Percentiles rank a stretch among this genome's conserved stretches.
Conservation (phyloP, 23 tunicate genomes). For the Ascidia mentula region DNA sequence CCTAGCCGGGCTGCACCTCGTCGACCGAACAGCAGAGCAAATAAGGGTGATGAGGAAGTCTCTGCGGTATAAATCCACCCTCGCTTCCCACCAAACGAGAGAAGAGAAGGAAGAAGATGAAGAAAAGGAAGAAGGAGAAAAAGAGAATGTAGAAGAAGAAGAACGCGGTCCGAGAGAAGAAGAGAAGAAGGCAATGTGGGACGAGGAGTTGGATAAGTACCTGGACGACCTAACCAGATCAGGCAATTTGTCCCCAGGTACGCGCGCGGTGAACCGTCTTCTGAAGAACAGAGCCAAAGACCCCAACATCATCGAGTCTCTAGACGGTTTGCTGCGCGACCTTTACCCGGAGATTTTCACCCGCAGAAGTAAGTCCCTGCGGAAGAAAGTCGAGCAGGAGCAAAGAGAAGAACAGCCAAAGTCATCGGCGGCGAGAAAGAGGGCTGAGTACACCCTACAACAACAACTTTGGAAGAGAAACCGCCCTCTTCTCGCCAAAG, state of each 20-base stretch:
- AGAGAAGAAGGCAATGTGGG: background rate
- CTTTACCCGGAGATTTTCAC: background rate
- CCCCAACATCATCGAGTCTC: background rate
- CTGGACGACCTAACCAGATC: background rate
- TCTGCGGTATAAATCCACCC: constrained; percentile 7
- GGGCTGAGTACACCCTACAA: constrained; percentile 3
- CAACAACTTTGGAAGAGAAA: background rate
- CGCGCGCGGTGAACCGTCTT: background rate
- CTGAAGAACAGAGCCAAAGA: background rate
- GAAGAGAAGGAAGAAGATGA: too few species aligned
- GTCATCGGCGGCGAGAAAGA: background rate
- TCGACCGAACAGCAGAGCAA: constrained; percentile 19
- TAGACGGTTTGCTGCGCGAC: background rate
- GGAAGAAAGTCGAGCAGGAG: background rate
- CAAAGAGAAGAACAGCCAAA: background rate
- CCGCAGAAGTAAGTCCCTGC: background rate
- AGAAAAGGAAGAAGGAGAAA: too few species aligned
- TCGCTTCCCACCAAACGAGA: background rate
- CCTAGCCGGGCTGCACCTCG: constrained; percentile 7
- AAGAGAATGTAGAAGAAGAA: too few species aligned
- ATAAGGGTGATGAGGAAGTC: constrained; percentile 22
- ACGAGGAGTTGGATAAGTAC: background rate
- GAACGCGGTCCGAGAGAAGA: too few species aligned
- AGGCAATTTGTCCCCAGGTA: background rate
- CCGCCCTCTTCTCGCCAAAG: background rate